phyloP scores from a whole-genome alignment of 2,113 vertebrate species.

The Hucho hucho region DNA sequence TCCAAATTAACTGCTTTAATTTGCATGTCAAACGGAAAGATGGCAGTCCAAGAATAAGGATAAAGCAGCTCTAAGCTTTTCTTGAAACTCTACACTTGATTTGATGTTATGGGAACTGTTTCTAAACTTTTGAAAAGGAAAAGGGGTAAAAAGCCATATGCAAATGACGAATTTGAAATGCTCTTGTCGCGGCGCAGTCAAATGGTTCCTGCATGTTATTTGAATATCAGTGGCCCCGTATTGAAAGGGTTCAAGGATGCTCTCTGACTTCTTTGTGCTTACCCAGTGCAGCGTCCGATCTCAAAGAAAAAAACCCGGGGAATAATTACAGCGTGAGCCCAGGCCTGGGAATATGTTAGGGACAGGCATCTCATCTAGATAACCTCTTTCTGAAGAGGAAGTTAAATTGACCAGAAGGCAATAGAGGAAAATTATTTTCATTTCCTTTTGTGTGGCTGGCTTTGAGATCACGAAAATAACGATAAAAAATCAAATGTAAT shows the following conservation, averaged over 20 bases:
- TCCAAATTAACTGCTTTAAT: slow-evolving; percentile 99
- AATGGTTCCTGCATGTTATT: slow-evolving; percentile 96
- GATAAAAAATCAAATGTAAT: slow-evolving; percentile 42
- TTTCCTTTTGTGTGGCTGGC: slow-evolving; percentile 77
- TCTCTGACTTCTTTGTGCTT: slow-evolving; percentile 99
- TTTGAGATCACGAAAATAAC: slow-evolving; percentile 56
- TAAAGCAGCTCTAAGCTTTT: slow-evolving; percentile 82
- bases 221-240: slow-evolving; percentile 97
- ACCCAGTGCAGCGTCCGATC: slow-evolving; percentile 98
- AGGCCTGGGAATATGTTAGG: slow-evolving; percentile 94
- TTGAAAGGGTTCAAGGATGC: slow-evolving; percentile 99
- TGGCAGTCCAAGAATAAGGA: slow-evolving; percentile 87
- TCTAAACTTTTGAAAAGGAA: slow-evolving; percentile 83
- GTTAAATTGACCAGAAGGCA: slow-evolving; percentile 99
- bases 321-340: slow-evolving; percentile 97
- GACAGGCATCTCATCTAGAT: slow-evolving; percentile 93
- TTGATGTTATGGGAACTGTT: slow-evolving; percentile 92
- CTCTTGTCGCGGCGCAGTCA: slow-evolving; percentile 88
- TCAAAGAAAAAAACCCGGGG: slow-evolving; percentile 83
- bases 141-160: slow-evolving; percentile 87
- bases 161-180: slow-evolving; percentile 94
- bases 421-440: slow-evolving; percentile 99
- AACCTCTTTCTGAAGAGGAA: slow-evolving; percentile 86
- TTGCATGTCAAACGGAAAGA: slow-evolving; percentile 98
- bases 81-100: slow-evolving; percentile 87